Evolutionary conservation across 2,888 invertebrate genomes (phyloP).

Genomic region (Drosophila tanythrix): DNA sequence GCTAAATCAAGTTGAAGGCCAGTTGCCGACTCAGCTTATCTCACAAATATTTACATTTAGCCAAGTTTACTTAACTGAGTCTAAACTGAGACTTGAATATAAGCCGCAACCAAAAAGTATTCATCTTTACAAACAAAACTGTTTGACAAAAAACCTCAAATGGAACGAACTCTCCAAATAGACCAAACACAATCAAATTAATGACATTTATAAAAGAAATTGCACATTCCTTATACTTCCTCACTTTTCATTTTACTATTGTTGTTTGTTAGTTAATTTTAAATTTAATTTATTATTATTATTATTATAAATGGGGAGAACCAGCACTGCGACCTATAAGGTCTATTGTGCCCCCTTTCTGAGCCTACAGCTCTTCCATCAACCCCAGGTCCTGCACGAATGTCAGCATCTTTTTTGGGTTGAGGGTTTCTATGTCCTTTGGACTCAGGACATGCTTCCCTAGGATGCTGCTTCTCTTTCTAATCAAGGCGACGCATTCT

Average conservation of each 20-base stretch:
- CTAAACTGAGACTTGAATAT: background rate
- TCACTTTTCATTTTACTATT: background rate
- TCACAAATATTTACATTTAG: background rate
- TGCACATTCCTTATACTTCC: background rate
- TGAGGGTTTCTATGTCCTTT: no score
- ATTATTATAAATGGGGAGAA: no score
- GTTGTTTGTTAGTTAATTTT: background rate
- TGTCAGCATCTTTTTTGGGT: no score
- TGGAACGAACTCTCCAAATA: background rate
- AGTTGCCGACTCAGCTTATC: background rate
- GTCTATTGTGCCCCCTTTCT: no score
- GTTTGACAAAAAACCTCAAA: background rate
- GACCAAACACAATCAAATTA: background rate
- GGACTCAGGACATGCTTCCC: no score
- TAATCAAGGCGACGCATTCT: no score
- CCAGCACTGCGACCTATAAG: no score
- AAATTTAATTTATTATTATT: background rate
- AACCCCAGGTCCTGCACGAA: no score
- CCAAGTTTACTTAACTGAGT: background rate
- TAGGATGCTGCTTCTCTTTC: no score
- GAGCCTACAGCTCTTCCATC: no score
- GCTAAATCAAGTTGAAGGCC: slow-evolving; percentile 11
- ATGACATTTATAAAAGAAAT: background rate
- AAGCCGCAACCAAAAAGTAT: no score
- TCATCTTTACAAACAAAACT: no score